phyloP scores from a whole-genome alignment of 2,888 invertebrate species.

The Lasioglossum morio region DNA sequence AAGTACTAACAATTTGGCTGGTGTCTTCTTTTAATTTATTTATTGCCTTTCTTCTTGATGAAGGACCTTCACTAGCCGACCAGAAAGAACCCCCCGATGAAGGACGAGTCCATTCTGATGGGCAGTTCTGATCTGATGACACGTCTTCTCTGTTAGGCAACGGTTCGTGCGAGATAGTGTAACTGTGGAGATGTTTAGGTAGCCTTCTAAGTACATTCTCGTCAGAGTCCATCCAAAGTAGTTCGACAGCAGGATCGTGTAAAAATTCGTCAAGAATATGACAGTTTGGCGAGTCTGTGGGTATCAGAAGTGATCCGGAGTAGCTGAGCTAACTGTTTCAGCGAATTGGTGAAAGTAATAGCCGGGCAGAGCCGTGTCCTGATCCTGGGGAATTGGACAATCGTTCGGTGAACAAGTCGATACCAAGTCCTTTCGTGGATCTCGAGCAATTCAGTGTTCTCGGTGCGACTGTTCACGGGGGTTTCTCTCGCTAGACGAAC shows the following conservation, averaged over 20 bases:
- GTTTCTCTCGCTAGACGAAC: constrained; percentile 85
- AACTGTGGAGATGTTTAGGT: background rate
- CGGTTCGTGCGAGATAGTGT: background rate
- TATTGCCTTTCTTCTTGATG: background rate
- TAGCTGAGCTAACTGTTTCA: background rate
- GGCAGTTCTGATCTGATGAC: background rate
- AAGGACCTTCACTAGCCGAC: too few relatives aligned
- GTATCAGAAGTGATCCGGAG: background rate
- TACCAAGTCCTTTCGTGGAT: constrained; percentile 25
- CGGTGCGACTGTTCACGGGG: constrained; percentile 45
- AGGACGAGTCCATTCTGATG: background rate
- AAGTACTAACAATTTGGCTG: background rate
- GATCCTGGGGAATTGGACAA: background rate
- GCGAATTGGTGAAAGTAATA: background rate
- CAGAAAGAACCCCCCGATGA: too few relatives aligned
- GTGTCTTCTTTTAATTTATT: background rate
- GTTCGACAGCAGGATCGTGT: background rate
- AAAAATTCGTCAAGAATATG: background rate
- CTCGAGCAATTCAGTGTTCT: background rate
- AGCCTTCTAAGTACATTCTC: background rate
- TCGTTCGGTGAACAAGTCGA: constrained; percentile 18
- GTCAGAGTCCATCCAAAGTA: background rate
- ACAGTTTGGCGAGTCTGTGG: background rate
- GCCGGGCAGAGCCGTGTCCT: background rate
- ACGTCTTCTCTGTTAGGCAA: background rate